phyloP scores from a whole-genome alignment of 2,113 vertebrate genomes.

The Pollimyrus isidori region DNA sequence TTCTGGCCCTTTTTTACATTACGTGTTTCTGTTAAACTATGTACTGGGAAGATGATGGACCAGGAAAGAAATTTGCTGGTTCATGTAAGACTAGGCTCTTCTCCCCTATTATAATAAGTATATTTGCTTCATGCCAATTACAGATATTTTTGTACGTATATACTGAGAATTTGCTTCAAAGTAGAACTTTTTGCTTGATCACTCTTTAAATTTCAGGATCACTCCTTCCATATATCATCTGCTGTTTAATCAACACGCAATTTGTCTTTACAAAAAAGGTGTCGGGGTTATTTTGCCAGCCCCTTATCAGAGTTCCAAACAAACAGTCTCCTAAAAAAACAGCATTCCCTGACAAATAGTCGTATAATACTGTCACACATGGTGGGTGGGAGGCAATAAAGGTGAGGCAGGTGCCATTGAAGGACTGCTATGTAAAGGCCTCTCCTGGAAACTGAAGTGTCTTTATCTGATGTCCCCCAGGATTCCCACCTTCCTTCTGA shows the following conservation, averaged over 20 bases:
- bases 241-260: neutral
- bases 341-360: slow-evolving; percentile 33
- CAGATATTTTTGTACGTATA: neutral
- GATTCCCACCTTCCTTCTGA: neutral
- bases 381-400: neutral
- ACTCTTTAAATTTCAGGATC: neutral
- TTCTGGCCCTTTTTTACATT: neutral
- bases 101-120: neutral
- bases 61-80: neutral
- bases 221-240: neutral
- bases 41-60: neutral
- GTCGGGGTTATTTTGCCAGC: slow-evolving; percentile 10
- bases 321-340: slow-evolving; percentile 8
- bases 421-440: neutral
- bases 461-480: neutral
- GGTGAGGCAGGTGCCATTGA: neutral
- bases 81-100: neutral
- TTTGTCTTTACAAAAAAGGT: neutral
- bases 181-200: neutral
- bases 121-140: neutral
- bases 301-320: slow-evolving; percentile 47
- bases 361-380: slow-evolving; percentile 22
- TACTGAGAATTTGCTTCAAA: neutral
- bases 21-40: neutral
- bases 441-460: neutral